Conservation (phyloP, 2,888 invertebrate genomes). For the Diogma glabrata region DNA sequence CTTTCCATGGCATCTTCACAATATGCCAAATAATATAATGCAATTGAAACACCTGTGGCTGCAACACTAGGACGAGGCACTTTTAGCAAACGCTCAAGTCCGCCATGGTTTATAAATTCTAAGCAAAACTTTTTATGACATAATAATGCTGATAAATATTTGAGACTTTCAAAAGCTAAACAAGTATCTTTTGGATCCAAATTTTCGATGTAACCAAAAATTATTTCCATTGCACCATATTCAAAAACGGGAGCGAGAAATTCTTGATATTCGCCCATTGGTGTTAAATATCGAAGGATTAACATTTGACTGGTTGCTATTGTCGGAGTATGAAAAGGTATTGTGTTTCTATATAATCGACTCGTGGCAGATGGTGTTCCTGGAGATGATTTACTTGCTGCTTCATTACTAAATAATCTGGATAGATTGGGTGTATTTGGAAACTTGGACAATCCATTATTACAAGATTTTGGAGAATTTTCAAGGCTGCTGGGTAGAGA, state of each 20-base stretch:
- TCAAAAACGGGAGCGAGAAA: constrained; percentile 89
- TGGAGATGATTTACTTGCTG: constrained; percentile 19
- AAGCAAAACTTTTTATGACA: constrained; percentile 98
- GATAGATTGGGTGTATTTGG: constrained; percentile 31
- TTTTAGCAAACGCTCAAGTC: constrained; percentile 73
- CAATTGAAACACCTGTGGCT: constrained; percentile 92
- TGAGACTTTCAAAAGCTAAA: constrained; percentile 90
- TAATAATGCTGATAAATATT: constrained; percentile 85
- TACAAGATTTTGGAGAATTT: constrained; percentile 13
- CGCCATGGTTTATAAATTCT: constrained; percentile 84
- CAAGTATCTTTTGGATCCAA: constrained; percentile 80
- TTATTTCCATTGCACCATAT: constrained; percentile 78
- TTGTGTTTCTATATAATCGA: constrained; percentile 36
- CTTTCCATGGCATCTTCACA: constrained; percentile 97
- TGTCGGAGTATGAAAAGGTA: constrained; percentile 82
- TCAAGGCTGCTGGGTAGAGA: constrained; percentile 33
- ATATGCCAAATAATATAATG: constrained; percentile 92
- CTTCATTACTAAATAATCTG: constrained; percentile 30
- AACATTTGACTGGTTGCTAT: constrained; percentile 83
- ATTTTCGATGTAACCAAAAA: constrained; percentile 82
- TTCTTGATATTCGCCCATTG: constrained; percentile 97
- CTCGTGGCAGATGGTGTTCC: constrained; percentile 14
- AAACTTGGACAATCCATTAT: constrained; percentile 20
- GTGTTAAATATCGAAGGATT: constrained; percentile 86
- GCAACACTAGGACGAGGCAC: constrained; percentile 91